Evolutionary conservation across 2,888 invertebrate genomes (phyloP).

Genomic region (Hipparchia semele): DNA sequence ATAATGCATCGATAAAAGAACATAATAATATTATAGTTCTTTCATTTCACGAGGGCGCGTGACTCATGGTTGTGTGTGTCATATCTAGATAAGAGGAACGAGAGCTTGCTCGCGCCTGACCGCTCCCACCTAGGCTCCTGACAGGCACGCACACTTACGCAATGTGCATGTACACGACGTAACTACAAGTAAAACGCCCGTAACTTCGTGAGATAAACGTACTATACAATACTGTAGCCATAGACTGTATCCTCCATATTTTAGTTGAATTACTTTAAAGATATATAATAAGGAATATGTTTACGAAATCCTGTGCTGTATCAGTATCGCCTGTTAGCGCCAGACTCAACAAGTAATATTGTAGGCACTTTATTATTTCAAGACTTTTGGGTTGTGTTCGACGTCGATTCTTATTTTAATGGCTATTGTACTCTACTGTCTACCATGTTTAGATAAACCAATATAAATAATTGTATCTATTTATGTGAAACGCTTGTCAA

Average conservation of each 20-base stretch:
- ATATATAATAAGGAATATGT: not conserved
- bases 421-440: slow-evolving; percentile 4
- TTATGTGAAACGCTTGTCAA: not conserved
- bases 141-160: no score
- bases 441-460: not conserved
- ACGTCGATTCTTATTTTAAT: slow-evolving; percentile 29
- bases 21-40: no score
- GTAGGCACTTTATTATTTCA: slow-evolving; percentile 27
- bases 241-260: not conserved
- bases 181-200: no score
- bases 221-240: no score
- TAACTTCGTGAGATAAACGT: no score
- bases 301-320: slow-evolving; percentile 2
- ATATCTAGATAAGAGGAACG: no score
- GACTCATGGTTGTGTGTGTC: no score
- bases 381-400: slow-evolving; percentile 23
- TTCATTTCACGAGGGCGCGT: no score
- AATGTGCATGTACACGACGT: no score
- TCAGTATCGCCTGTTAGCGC: slow-evolving; percentile 17
- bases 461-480: not conserved
- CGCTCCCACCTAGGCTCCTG: no score
- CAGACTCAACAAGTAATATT: slow-evolving; percentile 25
- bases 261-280: not conserved
- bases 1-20: no score
- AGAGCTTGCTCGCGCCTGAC: no score